These are phyloP conservation scores for Casuarius casuarius DNA, from an alignment of 2,113 vertebrate genomes.

Conservation along the genomic window DNA sequence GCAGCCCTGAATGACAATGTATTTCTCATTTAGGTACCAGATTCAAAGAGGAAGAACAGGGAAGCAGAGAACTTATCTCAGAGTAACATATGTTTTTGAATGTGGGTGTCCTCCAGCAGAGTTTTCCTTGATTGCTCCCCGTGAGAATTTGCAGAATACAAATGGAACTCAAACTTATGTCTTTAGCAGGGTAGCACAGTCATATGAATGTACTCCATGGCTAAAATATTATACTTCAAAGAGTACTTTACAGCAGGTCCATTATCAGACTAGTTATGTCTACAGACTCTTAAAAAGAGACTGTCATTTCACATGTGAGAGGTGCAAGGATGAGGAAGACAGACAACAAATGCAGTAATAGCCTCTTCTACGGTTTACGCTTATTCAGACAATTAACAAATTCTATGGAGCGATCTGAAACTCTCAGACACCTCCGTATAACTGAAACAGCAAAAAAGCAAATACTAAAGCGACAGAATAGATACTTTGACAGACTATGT, in stretches of 20 bases:
- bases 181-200: constrained; percentile 14
- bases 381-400: neutral
- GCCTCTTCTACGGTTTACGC: neutral
- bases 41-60: neutral
- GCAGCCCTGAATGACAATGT: constrained; percentile 28
- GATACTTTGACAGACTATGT: neutral
- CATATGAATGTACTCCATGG: constrained; percentile 3
- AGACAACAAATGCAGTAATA: neutral
- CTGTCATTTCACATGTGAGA: neutral
- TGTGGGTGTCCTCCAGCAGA: neutral
- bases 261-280: neutral
- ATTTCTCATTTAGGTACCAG: constrained; percentile 9
- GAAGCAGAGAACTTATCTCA: constrained; percentile 29
- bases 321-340: neutral
- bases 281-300: neutral
- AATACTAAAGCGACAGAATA: neutral
- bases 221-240: constrained; percentile 27
- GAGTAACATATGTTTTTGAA: neutral
- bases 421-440: neutral
- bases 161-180: constrained; percentile 7
- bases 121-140: constrained; percentile 1
- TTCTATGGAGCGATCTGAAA: neutral
- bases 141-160: constrained; percentile 28
- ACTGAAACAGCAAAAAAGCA: neutral
- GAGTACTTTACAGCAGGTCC: neutral